Base-by-base conservation (phyloP, 2,113 vertebrate genomes). In the Callorhinus ursinus region DNA sequence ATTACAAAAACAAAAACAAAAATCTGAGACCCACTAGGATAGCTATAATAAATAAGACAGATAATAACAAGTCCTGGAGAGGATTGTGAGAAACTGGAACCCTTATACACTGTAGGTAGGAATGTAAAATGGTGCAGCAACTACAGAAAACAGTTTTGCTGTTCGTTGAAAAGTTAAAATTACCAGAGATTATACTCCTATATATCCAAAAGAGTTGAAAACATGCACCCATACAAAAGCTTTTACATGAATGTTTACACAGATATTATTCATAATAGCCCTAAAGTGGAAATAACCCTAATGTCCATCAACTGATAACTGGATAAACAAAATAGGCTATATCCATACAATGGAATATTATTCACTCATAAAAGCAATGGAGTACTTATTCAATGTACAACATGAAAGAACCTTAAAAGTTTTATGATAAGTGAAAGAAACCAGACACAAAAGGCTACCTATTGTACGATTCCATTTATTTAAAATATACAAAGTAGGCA, bases 401-500 rank as follows among this genome's bases (percentile, higher is more conserved):
- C 6, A 71, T 85, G 42, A n/a, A 93, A 84, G 16, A 59, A 57
- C 21, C 46, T 36, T 88, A n/a, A 67, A 83, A 88, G 69, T 93
- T 93, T 88, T 88, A 74, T 76, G 69, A 28, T 57, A 85, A 90
- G 42, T 90, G 24, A 80, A 93, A 93, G 28, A 77, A 93, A 28
- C 22, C 28, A 63, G 51, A 90, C 71, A 71, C 21, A 71, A 90
- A 88, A 63, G 57, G 21, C 42, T n/a, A 72, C 61, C n/a, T 69
- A 33, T 67, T 67, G 2, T 83, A n/a, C 51, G 24, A 51, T 84
- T 90, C 18, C 4, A n/a, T 80, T 72, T 90, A 63, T 71, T 71
- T 88, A 49, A 81, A 93, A 90, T 74, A 59, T 51, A 24, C 74
- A 53, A 49, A 93, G 57, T 42, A 90, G 22, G 22, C 42, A 81